Evolutionary conservation across 2,888 invertebrate species (phyloP).

Genomic region (Pyrrhia umbra): DNA sequence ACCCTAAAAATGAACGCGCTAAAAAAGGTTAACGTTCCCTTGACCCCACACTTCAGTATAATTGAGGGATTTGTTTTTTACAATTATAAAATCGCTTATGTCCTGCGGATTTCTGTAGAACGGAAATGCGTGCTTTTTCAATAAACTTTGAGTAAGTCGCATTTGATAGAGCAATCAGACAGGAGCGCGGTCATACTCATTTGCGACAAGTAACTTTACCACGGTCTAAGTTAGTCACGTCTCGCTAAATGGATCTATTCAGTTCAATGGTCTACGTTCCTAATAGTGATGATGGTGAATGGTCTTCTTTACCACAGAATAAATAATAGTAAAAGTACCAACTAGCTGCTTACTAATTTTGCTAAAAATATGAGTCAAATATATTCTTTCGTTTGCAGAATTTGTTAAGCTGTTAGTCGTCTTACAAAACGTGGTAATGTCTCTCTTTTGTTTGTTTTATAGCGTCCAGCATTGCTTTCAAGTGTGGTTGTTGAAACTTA

Average conservation of each 20-base stretch:
- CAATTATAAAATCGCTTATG: constrained; percentile 5
- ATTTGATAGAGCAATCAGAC: constrained; percentile 20
- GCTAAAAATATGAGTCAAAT: neutral
- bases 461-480: neutral
- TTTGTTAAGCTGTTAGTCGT: neutral
- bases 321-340: too few relatives aligned
- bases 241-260: constrained; percentile 29
- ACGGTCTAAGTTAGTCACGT: constrained; percentile 9
- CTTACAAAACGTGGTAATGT: neutral
- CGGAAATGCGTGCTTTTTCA: constrained; percentile 47
- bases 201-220: constrained; percentile 6
- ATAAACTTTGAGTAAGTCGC: constrained; percentile 23
- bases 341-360: too few relatives aligned
- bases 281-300: neutral
- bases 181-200: constrained; percentile 2
- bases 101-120: constrained; percentile 8
- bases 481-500: too few relatives aligned
- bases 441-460: neutral
- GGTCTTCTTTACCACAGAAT: neutral
- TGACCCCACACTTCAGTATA: too few relatives aligned
- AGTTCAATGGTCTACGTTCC: constrained; percentile 27
- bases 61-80: too few relatives aligned
- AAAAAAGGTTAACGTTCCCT: too few relatives aligned
- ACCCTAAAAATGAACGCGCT: too few relatives aligned
- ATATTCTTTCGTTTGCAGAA: neutral